Evolutionary conservation across 1,140 invertebrate genomes (phyloP), one percentile per base, ranked within the genome.

Genomic region (Bombyx mandarina): DNA sequence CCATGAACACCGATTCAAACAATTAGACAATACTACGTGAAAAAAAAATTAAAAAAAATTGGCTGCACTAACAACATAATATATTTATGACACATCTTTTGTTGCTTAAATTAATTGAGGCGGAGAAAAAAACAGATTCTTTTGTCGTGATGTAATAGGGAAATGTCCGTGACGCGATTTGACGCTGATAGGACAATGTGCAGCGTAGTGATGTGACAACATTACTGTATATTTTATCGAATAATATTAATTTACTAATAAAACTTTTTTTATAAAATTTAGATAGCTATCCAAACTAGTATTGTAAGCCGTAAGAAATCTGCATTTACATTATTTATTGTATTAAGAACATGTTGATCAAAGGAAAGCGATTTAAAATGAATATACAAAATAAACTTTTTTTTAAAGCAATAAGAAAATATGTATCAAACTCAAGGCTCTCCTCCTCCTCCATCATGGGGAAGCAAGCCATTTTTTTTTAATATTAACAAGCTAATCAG

Each of bases 91-190:
- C 26, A 35, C 26, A 35, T 35, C 26, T 35, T 35, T 35, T 35
- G 26, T 35, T 35, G 18, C 43, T 43, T 43, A 46, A 54, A 45
- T 54, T 45, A 54, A 54, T 54, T 44, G 53, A 45, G 43, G 52
- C 7, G 10, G 44, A 43, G 42, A 54, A 54, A 54, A 54, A 45
- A 45, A 53, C 12, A 1, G 53, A 54, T 43, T 51, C 44, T 46
- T 22, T 54, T 54, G 53, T 54, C 9, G 26, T 8, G 44, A 5
- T 18, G 53, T 54, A 54, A 54, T 45, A 44, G 53, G 26, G 45
- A 54, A 54, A 54, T 22, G 53, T 54, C 53, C 43, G 12, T 45
- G 53, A 54, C 53, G 45, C 53, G 53, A 44, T 18, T 7, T 22
- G 53, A 54, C 12, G 26, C 18, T 6, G 53, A 45, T 35, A 35